Percentiles rank a stretch among this genome's conserved stretches.
Evolutionary conservation across 2,797 vertebrate genomes (phyloP).

Genomic region (Enteromius treurensis): DNA sequence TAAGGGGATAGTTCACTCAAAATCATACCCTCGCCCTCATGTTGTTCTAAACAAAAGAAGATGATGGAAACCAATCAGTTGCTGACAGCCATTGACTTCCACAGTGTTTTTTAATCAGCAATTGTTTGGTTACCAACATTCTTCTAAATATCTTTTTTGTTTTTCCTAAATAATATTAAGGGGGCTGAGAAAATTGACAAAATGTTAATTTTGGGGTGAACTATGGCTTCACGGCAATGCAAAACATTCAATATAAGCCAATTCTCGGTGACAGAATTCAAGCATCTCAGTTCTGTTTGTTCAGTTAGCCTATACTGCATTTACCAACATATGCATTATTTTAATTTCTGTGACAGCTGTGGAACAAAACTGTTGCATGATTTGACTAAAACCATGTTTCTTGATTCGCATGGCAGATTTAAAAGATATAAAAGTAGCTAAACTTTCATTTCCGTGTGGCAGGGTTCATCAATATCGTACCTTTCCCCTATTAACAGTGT

Average conservation of each 20-base stretch:
- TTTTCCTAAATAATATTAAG: background rate
- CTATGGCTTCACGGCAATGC: background rate
- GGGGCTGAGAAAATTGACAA: background rate
- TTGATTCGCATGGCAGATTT: background rate
- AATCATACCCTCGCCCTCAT: background rate
- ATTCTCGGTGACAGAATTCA: conserved; percentile 42
- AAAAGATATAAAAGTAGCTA: background rate
- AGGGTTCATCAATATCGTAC: conserved; percentile 2
- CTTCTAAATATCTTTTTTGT: background rate
- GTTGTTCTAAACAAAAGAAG: background rate
- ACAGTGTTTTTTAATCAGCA: background rate
- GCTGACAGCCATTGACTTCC: background rate
- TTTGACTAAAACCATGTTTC: background rate
- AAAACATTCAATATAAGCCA: conserved; percentile 6
- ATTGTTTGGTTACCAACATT: background rate
- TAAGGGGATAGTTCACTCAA: background rate
- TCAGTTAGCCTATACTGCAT: conserved; percentile 32
- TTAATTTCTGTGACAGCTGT: background rate
- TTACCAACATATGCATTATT: conserved; percentile 15
- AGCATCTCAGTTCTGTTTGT: conserved; percentile 47
- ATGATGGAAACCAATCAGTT: background rate
- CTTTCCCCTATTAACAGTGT: conserved; percentile 1
- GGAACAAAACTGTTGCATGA: background rate
- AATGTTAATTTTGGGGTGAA: background rate
- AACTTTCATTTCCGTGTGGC: background rate